Percentiles rank a stretch among this genome's conserved stretches.
These are phyloP conservation scores for Drosophila limbata DNA, from an alignment of 2,888 invertebrate species.

Conservation along the genomic window DNA sequence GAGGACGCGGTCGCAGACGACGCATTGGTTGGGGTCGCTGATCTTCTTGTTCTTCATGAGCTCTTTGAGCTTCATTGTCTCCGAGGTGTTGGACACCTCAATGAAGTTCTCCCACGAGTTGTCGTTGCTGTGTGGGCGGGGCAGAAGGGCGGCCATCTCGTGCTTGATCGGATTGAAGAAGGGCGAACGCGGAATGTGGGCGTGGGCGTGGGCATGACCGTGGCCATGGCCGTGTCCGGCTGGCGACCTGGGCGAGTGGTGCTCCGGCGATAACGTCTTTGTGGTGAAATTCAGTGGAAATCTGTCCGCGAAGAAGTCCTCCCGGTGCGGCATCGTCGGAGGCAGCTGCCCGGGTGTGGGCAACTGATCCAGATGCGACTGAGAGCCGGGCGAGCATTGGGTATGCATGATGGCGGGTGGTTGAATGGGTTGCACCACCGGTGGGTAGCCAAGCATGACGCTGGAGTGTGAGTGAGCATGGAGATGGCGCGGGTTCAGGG, in stretches of 20 bases:
- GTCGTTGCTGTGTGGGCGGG: constrained; percentile 95
- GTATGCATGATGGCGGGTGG: constrained; percentile 82
- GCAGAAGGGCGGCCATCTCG: constrained; percentile 86
- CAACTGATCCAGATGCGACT: constrained; percentile 80
- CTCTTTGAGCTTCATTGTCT: constrained; percentile 98
- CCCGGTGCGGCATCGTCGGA: constrained; percentile 82
- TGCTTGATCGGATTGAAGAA: constrained; percentile 85
- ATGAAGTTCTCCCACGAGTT: constrained; percentile 99
- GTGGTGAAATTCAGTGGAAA: constrained; percentile 82
- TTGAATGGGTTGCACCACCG: constrained; percentile 84
- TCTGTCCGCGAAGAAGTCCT: constrained; percentile 83
- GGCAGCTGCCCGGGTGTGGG: constrained; percentile 83
- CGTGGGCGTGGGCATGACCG: constrained; percentile 56
- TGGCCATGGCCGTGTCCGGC: constrained; percentile 56
- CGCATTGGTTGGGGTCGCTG: constrained; percentile 99
- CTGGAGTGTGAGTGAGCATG: constrained; percentile 7
- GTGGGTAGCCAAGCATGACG: constrained; percentile 81
- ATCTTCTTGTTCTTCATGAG: constrained; percentile 98
- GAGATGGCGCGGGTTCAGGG: constrained; percentile 35
- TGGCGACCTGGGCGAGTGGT: constrained; percentile 84
- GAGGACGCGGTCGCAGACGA: constrained; percentile 97
- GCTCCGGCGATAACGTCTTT: constrained; percentile 83
- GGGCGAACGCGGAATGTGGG: constrained; percentile 84
- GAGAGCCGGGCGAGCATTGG: constrained; percentile 86
- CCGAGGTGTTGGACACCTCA: constrained; percentile 94